phyloP scores from a whole-genome alignment of 2,113 vertebrate genomes.

The Pavo muticus region DNA sequence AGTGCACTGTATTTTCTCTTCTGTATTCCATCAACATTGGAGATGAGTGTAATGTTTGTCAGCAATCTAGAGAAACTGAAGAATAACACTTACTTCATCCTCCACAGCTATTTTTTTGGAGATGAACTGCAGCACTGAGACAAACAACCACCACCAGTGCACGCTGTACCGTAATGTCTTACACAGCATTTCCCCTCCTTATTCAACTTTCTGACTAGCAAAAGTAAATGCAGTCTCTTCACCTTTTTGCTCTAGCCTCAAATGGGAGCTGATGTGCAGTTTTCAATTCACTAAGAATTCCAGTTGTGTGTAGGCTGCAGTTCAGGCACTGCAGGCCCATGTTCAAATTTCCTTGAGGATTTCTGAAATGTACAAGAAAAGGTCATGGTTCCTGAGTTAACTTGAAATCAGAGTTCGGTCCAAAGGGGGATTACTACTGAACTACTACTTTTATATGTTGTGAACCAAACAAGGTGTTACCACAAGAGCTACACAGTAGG shows the following conservation, averaged over 20 bases:
- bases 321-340: background rate
- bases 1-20: background rate
- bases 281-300: slow-evolving; percentile 50
- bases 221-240: slow-evolving; percentile 62
- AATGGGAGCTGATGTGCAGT: slow-evolving; percentile 1
- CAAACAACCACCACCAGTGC: background rate
- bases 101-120: slow-evolving; percentile 8
- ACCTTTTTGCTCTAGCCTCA: slow-evolving; percentile 37
- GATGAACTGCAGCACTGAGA: background rate
- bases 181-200: background rate
- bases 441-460: background rate
- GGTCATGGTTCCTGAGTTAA: background rate
- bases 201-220: slow-evolving; percentile 2
- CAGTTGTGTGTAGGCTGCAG: slow-evolving; percentile 17
- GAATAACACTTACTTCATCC: slow-evolving; percentile 49
- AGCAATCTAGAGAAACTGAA: slow-evolving; percentile 15
- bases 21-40: background rate
- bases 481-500: background rate
- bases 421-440: background rate
- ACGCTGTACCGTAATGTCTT: background rate
- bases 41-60: slow-evolving; percentile 25
- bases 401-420: background rate
- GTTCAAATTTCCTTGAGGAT: background rate
- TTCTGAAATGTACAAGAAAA: background rate
- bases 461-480: background rate